Evolutionary conservation across 2,113 vertebrate species (phyloP).

Genomic region (Eptatretus burgeri): DNA sequence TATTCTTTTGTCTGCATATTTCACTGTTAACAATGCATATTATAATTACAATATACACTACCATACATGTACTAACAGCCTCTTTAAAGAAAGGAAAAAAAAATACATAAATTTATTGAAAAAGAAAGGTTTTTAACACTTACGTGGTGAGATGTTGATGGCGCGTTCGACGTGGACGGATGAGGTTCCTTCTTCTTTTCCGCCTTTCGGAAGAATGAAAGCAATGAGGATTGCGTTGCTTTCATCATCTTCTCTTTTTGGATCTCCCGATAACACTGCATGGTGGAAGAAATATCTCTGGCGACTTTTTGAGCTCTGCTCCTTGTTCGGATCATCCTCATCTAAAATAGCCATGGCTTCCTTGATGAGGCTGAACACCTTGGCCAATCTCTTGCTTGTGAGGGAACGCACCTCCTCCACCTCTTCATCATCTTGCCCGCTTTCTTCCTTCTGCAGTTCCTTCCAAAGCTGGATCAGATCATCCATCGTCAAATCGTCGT

Average conservation of each 20-base stretch:
- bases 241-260: not conserved
- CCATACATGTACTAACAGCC: not conserved
- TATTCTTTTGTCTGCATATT: not conserved
- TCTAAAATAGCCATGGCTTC: slow-evolving; percentile 3
- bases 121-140: not conserved
- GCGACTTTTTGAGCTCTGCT: not conserved
- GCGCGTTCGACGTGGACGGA: slow-evolving; percentile 3
- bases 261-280: not conserved
- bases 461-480: not conserved
- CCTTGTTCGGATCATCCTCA: not conserved
- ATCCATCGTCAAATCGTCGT: not conserved
- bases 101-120: too few relatives aligned
- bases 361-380: slow-evolving; percentile 1
- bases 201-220: slow-evolving; percentile 1
- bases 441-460: not conserved
- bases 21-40: slow-evolving; percentile 2
- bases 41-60: not conserved
- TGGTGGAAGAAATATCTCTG: not conserved
- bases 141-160: slow-evolving; percentile 4
- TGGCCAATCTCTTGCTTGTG: slow-evolving; percentile 3
- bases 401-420: slow-evolving; percentile 4
- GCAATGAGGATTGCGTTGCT: slow-evolving; percentile 2
- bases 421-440: not conserved
- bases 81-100: not conserved
- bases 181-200: slow-evolving; percentile 1